Base-by-base conservation (phyloP, 2,888 invertebrate species). In the Cactoblastis cactorum region DNA sequence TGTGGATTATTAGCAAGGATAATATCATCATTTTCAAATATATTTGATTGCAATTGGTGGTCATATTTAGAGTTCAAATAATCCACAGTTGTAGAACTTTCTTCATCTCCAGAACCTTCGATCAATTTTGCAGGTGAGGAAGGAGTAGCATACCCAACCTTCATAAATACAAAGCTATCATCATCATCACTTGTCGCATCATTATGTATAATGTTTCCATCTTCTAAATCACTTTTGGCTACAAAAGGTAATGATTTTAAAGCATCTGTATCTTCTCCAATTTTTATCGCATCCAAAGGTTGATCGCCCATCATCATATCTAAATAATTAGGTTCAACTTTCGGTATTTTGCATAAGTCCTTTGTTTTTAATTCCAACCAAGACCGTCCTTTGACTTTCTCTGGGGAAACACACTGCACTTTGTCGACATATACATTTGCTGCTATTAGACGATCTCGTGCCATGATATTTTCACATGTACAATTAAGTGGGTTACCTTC, bases 401-500 rank as follows among this genome's bases (percentile, higher is more conserved):
- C 34, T 0, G 93, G 93, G 48, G 83, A 79, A n/a, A 73, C 76
- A 76, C 94, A 94, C 59, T 83, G 76, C 0, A 92, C 87, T 59
- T 80, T 76, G 69, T 92, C 91, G 62, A 92, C 91, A 50, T 84
- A 87, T 14, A 92, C 87, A 53, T 89, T 85, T 53, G 84, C 85
- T 54, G 87, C 74, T 45, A 91, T 69, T 59, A 95, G 74, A 60
- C 88, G 87, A 65, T 94, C 92, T 57, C 94, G 91, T 45, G 91
- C 87, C 56, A 91, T 83, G 52, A 95, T 76, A 52, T 94, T 94
- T 56, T 91, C 90, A 69, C 95, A 95, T 22, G 93, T 91, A 77
- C 95, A 95, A 61, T 92, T 87, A 4, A 95, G 81, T 33, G 92
- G 92, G 71, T 95, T 95, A 39, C 92, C 92, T 46, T 91, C 88